A percentile compares a stretch with the other conserved stretches of the same genome.
These are phyloP conservation scores for Clinocottus analis DNA, from an alignment of 2,113 vertebrate species.

Conservation along the genomic window DNA sequence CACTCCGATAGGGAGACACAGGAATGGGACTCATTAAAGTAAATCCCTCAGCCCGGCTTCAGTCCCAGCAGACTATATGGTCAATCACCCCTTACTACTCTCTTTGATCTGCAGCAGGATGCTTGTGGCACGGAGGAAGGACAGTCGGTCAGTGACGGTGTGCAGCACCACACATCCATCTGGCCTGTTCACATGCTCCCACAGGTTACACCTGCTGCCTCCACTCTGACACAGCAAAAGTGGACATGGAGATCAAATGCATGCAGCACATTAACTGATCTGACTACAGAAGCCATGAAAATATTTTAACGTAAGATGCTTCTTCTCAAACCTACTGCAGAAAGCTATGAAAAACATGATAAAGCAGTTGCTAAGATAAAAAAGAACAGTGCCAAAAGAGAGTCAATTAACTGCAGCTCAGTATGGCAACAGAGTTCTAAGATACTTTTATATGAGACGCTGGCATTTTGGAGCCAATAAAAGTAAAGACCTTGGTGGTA, in stretches of 20 bases:
- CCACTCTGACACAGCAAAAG: conserved; percentile 53
- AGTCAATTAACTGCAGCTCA: background rate
- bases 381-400: conserved; percentile 2
- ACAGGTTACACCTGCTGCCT: conserved; percentile 62
- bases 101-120: conserved; percentile 72
- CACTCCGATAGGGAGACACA: conserved; percentile 25
- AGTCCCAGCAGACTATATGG: conserved; percentile 18
- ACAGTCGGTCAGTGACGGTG: conserved; percentile 63
- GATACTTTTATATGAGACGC: background rate
- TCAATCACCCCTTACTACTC: conserved; percentile 70
- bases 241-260: background rate
- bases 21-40: conserved; percentile 61
- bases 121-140: conserved; percentile 69
- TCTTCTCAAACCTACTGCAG: background rate
- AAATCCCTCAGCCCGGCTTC: conserved; percentile 43
- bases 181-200: conserved; percentile 71
- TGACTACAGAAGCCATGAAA: conserved; percentile 8
- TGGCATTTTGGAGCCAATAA: conserved; percentile 4
- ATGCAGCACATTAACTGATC: conserved; percentile 3
- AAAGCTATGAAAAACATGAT: background rate
- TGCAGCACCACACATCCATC: conserved; percentile 75
- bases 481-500: background rate
- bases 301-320: background rate
- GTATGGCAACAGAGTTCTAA: background rate
- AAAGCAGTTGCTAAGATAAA: conserved; percentile 11